Evolutionary conservation across 2,888 invertebrate species (phyloP).

Genomic region (Esperia sulphurella): DNA sequence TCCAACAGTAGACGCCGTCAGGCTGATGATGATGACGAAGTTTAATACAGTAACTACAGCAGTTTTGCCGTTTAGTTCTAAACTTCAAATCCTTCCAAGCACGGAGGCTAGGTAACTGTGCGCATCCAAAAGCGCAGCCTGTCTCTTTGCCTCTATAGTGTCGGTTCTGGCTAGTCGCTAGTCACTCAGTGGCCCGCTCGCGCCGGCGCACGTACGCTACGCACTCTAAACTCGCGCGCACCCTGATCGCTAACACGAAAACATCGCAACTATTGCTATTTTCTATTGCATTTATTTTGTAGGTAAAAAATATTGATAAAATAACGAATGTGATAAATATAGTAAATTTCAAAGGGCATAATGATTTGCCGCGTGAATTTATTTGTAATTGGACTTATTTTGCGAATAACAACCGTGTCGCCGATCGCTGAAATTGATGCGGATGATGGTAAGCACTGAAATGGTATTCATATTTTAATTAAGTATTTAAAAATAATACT

Average conservation of each 20-base stretch:
- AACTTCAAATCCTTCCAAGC: conserved; percentile 34
- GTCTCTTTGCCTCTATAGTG: not conserved
- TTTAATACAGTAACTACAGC: too few species aligned
- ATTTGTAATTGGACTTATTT: conserved; percentile 55
- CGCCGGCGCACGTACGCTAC: conserved; percentile 9
- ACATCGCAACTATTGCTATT: not conserved
- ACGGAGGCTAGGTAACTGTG: conserved; percentile 33
- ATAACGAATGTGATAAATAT: conserved; percentile 20
- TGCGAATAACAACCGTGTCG: conserved; percentile 55
- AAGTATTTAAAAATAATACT: too few species aligned
- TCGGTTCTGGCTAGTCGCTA: conserved; percentile 17
- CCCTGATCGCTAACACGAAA: conserved; percentile 6
- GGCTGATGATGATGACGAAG: too few species aligned
- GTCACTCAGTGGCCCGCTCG: conserved; percentile 25
- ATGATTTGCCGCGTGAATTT: conserved; percentile 48
- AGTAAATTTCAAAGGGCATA: conserved; percentile 11
- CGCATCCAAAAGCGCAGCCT: conserved; percentile 32
- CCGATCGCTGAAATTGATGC: conserved; percentile 59
- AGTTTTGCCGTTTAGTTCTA: conserved; percentile 4
- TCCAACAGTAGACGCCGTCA: too few species aligned
- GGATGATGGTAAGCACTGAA: conserved; percentile 56
- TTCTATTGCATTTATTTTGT: not conserved
- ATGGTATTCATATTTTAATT: not conserved
- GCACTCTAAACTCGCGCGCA: conserved; percentile 12
- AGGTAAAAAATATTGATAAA: not conserved